phyloP scores from a whole-genome alignment of 2,113 vertebrate species.

The Pterophyllum scalare region DNA sequence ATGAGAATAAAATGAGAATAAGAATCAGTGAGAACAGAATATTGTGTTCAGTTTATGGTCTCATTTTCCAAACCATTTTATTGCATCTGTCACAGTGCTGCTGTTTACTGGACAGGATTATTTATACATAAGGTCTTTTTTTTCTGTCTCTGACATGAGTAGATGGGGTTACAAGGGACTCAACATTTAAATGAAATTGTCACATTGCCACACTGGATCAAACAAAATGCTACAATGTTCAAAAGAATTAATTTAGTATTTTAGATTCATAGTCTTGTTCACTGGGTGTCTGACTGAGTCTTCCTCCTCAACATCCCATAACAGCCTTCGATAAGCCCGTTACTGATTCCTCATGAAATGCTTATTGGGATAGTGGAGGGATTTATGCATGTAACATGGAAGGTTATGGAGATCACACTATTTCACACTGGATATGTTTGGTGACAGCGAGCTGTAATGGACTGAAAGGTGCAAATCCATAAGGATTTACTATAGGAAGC shows the following conservation, averaged over 20 bases:
- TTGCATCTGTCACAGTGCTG: not conserved
- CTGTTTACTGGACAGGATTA: not conserved
- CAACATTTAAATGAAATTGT: slow-evolving; percentile 1
- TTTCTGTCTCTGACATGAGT: not conserved
- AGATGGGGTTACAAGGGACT: not conserved
- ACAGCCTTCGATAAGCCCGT: slow-evolving; percentile 46
- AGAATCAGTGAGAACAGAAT: too few species aligned
- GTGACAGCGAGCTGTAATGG: slow-evolving; percentile 59
- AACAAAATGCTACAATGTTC: not conserved
- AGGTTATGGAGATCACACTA: slow-evolving; percentile 47
- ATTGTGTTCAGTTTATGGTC: not conserved
- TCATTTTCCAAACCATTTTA: not conserved
- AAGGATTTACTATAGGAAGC: slow-evolving; percentile 54
- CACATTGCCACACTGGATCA: not conserved
- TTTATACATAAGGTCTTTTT: not conserved
- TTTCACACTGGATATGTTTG: slow-evolving; percentile 67
- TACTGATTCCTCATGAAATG: slow-evolving; percentile 18
- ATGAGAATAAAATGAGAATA: not conserved
- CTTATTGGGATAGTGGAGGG: slow-evolving; percentile 31
- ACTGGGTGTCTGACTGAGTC: not conserved
- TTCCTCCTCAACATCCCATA: slow-evolving; percentile 19
- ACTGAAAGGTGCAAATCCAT: slow-evolving; percentile 67
- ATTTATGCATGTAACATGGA: slow-evolving; percentile 52
- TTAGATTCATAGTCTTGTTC: not conserved
- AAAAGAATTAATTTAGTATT: not conserved